phyloP scores from a whole-genome alignment of 2,113 vertebrate species.

The Neolamprologus longior region DNA sequence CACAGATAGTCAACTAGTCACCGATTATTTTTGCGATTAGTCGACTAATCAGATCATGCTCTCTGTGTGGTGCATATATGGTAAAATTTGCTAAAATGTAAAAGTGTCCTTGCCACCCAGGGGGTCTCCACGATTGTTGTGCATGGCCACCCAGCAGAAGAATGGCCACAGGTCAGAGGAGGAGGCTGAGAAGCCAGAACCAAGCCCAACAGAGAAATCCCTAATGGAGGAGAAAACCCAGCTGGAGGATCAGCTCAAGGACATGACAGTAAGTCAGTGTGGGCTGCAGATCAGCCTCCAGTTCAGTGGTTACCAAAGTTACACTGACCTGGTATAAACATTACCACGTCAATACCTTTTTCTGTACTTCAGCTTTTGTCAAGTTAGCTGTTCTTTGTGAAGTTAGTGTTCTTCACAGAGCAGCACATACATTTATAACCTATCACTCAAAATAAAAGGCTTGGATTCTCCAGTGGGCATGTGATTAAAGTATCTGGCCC shows the following conservation, averaged over 20 bases:
- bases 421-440: not conserved
- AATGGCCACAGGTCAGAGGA: slow-evolving; percentile 78
- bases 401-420: not conserved
- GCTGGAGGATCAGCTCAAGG: slow-evolving; percentile 87
- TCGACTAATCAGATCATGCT: no score
- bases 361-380: not conserved
- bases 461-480: not conserved
- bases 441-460: not conserved
- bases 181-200: slow-evolving; percentile 74
- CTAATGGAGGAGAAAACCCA: slow-evolving; percentile 80
- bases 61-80: not conserved
- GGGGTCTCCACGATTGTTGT: slow-evolving; percentile 73
- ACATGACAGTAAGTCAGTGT: slow-evolving; percentile 75
- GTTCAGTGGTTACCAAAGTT: not conserved
- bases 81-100: not conserved
- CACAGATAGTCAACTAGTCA: fast-evolving
- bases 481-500: not conserved
- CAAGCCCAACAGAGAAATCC: slow-evolving; percentile 64
- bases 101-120: slow-evolving; percentile 14
- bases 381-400: not conserved
- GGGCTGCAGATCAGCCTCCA: not conserved
- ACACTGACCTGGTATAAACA: not conserved
- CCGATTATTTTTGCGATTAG: no score
- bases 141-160: slow-evolving; percentile 84
- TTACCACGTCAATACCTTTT: fast-evolving